Base-by-base conservation (phyloP, 1,140 invertebrate species). In the Drosophila ficusphila region DNA sequence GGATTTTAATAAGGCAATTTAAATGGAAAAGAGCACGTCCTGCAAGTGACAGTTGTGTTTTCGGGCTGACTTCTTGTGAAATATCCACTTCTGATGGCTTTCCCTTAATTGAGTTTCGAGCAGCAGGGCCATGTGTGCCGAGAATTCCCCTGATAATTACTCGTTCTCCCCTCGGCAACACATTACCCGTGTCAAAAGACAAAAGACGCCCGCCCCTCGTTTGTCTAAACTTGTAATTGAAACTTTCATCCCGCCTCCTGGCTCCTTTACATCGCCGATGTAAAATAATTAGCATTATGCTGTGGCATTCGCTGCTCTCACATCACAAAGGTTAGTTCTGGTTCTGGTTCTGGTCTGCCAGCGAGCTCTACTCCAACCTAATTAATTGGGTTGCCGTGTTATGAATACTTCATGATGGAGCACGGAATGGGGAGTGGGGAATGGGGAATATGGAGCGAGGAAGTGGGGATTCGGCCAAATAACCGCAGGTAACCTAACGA, bases 341-440 rank as follows among this genome's bases (percentile, higher is more conserved):
- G 18, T 46, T 8, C n/a, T 27, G 23, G 41, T 12, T 42, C 47
- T 51, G 51, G 18, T 46, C 12, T 46, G 42, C 42, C 54, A 41
- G 27, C 25, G 67, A 47, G 52, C 57, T 67, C 64, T 88, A 75
- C 83, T 72, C 69, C 60, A 69, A 71, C 69, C 78, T 89, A 88
- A 88, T 88, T 88, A 88, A 88, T 88, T 89, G 83, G 57, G 65
- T 89, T 82, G 70, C 70, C 74, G 79, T 76, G 57, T 82, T 83
- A 88, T 88, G 82, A 88, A 88, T 88, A 78, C 70, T 78, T 88
- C 48, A 88, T 89, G 71, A 78, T 36, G 29, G 12, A 25, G 18
- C 16, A n/a, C 33, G 5, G 29, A 25, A n/a, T 1, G 31, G 25
- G 11, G n/a, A n/a, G n/a, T n/a, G n/a, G n/a, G n/a, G n/a, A n/a